Evolutionary conservation across 1,140 invertebrate species (phyloP), one percentile per base, ranked within the genome.

Genomic region (Eciton burchellii): DNA sequence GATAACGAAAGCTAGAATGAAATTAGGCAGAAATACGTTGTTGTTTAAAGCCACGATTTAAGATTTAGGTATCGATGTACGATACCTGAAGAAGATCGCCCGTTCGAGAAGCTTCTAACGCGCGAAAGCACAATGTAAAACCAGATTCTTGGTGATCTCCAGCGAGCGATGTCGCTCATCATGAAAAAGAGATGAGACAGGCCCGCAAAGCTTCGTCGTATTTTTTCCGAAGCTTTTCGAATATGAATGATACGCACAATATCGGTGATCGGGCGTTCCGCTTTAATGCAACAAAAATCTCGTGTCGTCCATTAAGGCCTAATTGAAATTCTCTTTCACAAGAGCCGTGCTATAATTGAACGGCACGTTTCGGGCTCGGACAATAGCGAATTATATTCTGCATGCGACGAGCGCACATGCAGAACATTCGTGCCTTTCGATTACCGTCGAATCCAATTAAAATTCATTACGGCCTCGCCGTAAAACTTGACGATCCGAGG

Each of bases 241-340:
- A 52, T 79, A 6, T 68, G 49, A 79, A 57, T 70, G 9, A 68
- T 6, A 16, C 19, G 21, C 12, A 16, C 35, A 79, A 79, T 79
- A 79, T 70, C 35, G 21, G 65, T 35, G 63, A 86, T 81, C 77
- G 85, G 52, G 49, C 72, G 77, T 84, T 87, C 73, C 71, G 56
- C 79, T 88, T 88, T 88, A 88, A 88, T 82, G 72, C 83, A 73
- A 26, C 72, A 81, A 76, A 88, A 79, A 83, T 85, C 86, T 88
- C 87, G 71, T 81, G 83, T 85, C 87, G 79, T 88, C 86, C 87
- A 88, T 88, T 88, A 88, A 83, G 83, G 87, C 57, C 83, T 88
- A 88, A 88, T 88, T 88, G 87, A 88, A 88, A 88, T 88, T 88
- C 86, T 88, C 87, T 85, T 87, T 87, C 52, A 57, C 26, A 47